Evolutionary conservation across 2,113 vertebrate species (phyloP).

Genomic region (Oreochromis tanganicae): DNA sequence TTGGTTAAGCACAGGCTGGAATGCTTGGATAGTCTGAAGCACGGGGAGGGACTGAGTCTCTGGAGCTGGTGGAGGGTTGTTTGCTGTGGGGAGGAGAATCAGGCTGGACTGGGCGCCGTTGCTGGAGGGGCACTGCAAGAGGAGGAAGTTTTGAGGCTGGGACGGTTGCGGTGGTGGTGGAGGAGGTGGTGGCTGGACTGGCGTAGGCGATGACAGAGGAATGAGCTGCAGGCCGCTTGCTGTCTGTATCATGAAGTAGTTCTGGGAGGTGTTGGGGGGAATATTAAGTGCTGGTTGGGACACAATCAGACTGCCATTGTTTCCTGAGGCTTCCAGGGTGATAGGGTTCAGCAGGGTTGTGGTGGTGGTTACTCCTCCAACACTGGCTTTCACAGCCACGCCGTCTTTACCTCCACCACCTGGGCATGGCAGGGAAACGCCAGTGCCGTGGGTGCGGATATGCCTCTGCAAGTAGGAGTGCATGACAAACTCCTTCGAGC

Average conservation of each 20-base stretch:
- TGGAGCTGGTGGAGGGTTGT: constrained; percentile 43
- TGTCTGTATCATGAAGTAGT: constrained; percentile 83
- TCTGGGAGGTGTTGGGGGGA: constrained; percentile 76
- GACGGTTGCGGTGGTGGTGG: constrained; percentile 51
- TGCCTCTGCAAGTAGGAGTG: constrained; percentile 89
- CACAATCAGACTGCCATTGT: constrained; percentile 74
- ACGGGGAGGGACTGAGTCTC: constrained; percentile 63
- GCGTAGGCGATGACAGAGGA: constrained; percentile 74
- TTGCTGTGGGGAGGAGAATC: constrained; percentile 69
- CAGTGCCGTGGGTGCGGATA: constrained; percentile 66
- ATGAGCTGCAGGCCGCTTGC: constrained; percentile 84
- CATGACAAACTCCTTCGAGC: constrained; percentile 87
- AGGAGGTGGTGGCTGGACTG: constrained; percentile 60
- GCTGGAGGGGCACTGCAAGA: constrained; percentile 73
- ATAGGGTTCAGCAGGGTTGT: constrained; percentile 68
- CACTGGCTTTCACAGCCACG: constrained; percentile 54
- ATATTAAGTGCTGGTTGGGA: constrained; percentile 75
- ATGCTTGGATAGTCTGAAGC: constrained; percentile 67
- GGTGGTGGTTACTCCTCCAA: constrained; percentile 55
- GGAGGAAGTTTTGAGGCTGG: constrained; percentile 70
- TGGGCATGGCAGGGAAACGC: constrained; percentile 16
- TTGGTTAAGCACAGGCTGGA: constrained; percentile 67
- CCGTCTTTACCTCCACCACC: constrained; percentile 49
- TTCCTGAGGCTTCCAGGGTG: constrained; percentile 74
- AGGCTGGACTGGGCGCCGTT: constrained; percentile 67